Evolutionary conservation across 2,113 vertebrate species (phyloP), one percentile per base, ranked within the genome.

Genomic region (Tamias sibiricus): DNA sequence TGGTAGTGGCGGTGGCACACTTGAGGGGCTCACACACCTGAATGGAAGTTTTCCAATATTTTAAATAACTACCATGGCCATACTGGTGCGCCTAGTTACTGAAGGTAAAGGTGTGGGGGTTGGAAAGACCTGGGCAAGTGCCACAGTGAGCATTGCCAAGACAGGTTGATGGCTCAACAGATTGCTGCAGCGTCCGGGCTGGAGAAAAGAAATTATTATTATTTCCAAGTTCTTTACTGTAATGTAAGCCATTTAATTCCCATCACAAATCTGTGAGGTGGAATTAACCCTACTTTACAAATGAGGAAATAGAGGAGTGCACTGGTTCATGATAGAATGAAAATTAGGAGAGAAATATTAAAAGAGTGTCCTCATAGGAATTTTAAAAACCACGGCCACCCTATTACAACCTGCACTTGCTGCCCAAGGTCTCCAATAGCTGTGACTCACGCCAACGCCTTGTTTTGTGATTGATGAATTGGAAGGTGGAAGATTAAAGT

Each of bases 401-500:
- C 30, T 62, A 17, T 71, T n/a, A 47, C 26, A 81, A 40, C 37
- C 47, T 54, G 42, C 17, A 75, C n/a, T 93, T 52, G 1, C 26
- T 13, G n/a, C 57, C 49, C 59, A 74, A 66, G 35, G 40, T 93
- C 87, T 91, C 32, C n/a, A 66, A n/a, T 10, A 80, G 74, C 44
- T 24, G 12, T 6, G 7, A 76, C 26, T 71, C 68, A 88, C 3
- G 74, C 17, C 0, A 19, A 81, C 84, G 87, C 20, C 54, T 37
- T 91, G 47, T 52, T 95, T 87, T 57, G 44, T 85, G 17, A 89
- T 6, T 87, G 69, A 47, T 32, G 8, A 71, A 86, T 86, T 47
- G 30, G 42, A 95, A 94, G 42, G 68, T 37, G 91, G 37, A 14
- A 74, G 24, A 89, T 82, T 87, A 82, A 91, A 92, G 64, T 30